Evolutionary conservation across 2,888 invertebrate genomes (phyloP), one percentile per base, ranked within the genome.

Genomic region (Cheilosia vulpina): DNA sequence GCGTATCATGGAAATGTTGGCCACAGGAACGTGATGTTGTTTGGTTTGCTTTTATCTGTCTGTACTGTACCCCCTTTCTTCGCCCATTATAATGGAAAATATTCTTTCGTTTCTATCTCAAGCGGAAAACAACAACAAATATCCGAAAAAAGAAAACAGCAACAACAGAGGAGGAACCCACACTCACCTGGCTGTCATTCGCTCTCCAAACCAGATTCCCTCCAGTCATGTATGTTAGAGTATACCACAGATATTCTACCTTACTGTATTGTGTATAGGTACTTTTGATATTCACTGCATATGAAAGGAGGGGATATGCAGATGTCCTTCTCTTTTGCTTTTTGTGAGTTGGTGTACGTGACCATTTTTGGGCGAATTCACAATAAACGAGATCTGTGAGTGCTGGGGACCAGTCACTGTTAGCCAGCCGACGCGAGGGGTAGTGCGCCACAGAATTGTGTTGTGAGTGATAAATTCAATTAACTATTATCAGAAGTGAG

Each of bases 1-100:
- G 38, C 65, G 57, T 27, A 47, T 76, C 41, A 38, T 69, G 17
- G 38, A 66, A 58, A 45, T 68, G 45, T 41, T 78, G 71, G 78
- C 60, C 80, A 27, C 53, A 68, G 24, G 57, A 75, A 75, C 81
- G 52, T 81, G 81, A 38, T 38, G 58, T 71, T 71, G 58, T 47
- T 69, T 9, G 57, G 7, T 55, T 27, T 11, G 71, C 19, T 27
- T 47, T 60, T 27, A 60, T 71, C 71, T 60, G 34, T 34, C 19
- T 17, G 9, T 24, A 13, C 9, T 13, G 31, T 41, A 1, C 4
- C 9, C 27, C 6, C 38, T 3, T 4, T 13, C 4, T 5, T 21
- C 24, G 53, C 13, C 15, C 50, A 24, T 27, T 60, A 71, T 55
- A 50, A 60, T 50, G 71, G 50, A 50, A 60, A 50, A 60, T 60